Base-by-base conservation (phyloP, 2,888 invertebrate genomes). In the Chesias legatella region DNA sequence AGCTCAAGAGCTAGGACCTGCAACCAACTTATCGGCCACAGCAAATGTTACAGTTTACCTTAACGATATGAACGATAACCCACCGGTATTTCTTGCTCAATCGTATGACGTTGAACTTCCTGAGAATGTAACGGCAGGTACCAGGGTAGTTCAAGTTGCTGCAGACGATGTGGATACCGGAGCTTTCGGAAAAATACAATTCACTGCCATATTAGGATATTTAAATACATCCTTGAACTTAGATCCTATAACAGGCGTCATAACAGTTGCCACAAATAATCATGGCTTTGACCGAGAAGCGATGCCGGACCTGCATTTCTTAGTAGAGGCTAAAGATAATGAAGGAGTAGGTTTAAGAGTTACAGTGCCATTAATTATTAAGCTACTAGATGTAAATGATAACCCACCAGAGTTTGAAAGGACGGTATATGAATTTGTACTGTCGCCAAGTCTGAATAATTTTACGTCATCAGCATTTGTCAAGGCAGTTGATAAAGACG, bases 291-390 rank as follows among this genome's bases (percentile, higher is more conserved):
- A 98, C 78, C 92, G 96, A 25, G 97, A 97, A 83, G 88, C 90
- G 22, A 92, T 92, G 79, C 90, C 93, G 56, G 93, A 92, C 58
- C 91, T 95, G 74, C 91, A 92, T 72, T 90, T 97, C 59, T 92
- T 92, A 67, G 94, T 98, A 48, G 94, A 95, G 88, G 98, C 97
- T 47, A 91, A 94, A 53, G 98, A 98, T 81, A 94, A 94, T 70
- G 93, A 95, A 60, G 95, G 96, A 36, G 89, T 90, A 60, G 96
- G 96, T 42, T 92, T 94, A 70, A 90, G 91, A 58, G 92, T 94
- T 28, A 92, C 92, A 53, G 91, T 94, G 60, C 92, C 92, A 60
- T 89, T 96, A 56, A 90, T 92, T 58, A 91, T 96, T 63, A 92
- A 92, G 81, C 82, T 97, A 55, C 82, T 94, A 63, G 92, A 92